Conservation (phyloP, 2,888 invertebrate species). For the Neria commutata region DNA sequence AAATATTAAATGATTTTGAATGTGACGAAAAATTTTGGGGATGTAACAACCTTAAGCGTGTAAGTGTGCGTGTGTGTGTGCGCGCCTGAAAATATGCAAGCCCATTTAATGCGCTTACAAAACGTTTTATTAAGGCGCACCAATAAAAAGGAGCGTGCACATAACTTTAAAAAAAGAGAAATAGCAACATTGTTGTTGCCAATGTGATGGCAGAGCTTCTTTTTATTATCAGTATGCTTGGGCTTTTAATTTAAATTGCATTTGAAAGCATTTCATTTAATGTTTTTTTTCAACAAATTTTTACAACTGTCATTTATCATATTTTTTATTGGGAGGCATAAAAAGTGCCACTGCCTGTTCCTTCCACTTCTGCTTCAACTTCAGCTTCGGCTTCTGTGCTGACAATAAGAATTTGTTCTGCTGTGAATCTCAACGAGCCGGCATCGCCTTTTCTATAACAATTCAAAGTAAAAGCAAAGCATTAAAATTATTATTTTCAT, state of each 20-base stretch:
- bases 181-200: constrained; percentile 18
- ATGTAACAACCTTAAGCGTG: background rate
- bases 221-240: constrained; percentile 46
- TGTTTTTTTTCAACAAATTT: constrained; percentile 35
- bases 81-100: constrained; percentile 3
- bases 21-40: background rate
- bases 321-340: constrained; percentile 10
- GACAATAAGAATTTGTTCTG: background rate
- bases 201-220: background rate
- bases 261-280: background rate
- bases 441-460: constrained; percentile 9
- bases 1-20: constrained; percentile 14
- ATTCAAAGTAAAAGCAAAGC: constrained; percentile 45
- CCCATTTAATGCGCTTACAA: constrained; percentile 32
- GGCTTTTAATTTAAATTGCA: constrained; percentile 55
- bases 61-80: constrained; percentile 8
- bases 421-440: constrained; percentile 3
- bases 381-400: too few species aligned
- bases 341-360: too few species aligned
- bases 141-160: background rate
- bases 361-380: too few species aligned
- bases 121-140: constrained; percentile 45
- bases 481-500: constrained; percentile 26
- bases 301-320: constrained; percentile 35
- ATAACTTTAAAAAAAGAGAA: constrained; percentile 1